Percentiles rank a stretch among this genome's conserved stretches.
phyloP scores from a whole-genome alignment of 2,888 invertebrate species.

The Pseudeuparius sepicola region DNA sequence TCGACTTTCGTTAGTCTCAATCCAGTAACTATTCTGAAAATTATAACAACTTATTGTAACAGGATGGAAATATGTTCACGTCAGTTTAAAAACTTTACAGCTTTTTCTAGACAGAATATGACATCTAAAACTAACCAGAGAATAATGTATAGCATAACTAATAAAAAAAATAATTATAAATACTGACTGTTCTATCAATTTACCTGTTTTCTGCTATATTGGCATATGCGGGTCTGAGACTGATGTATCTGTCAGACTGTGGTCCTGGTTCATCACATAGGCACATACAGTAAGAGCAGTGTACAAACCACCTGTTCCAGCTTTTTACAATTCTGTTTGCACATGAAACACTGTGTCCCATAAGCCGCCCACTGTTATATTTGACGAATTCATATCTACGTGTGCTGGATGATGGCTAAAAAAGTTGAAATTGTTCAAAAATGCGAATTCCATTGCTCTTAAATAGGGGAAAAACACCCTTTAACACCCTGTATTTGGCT shows the following conservation, averaged over 20 bases:
- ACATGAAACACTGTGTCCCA: conserved; percentile 51
- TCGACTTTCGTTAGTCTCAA: conserved; percentile 61
- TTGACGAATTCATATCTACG: conserved; percentile 73
- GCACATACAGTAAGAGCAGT: conserved; percentile 83
- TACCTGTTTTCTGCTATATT: conserved; percentile 53
- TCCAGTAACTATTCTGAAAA: conserved; percentile 71
- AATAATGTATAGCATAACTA: too few species aligned
- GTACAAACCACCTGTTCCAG: conserved; percentile 84
- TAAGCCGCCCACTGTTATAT: conserved; percentile 60
- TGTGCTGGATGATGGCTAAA: conserved; percentile 33
- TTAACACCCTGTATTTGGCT: too few species aligned
- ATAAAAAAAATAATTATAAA: too few species aligned
- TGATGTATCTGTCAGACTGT: conserved; percentile 71
- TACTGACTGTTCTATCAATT: too few species aligned
- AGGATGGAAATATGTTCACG: too few species aligned
- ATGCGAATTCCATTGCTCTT: background rate
- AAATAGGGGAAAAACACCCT: background rate
- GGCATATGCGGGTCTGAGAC: conserved; percentile 53
- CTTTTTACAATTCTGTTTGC: conserved; percentile 57
- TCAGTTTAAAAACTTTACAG: too few species aligned
- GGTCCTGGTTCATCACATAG: conserved; percentile 64
- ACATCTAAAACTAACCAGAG: too few species aligned
- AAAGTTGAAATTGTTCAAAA: conserved; percentile 9
- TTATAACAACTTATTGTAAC: conserved; percentile 7
- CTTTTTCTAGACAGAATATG: too few species aligned